Evolutionary conservation across 2,888 invertebrate species (phyloP).

Genomic region (Synanthedon vespiformis): DNA sequence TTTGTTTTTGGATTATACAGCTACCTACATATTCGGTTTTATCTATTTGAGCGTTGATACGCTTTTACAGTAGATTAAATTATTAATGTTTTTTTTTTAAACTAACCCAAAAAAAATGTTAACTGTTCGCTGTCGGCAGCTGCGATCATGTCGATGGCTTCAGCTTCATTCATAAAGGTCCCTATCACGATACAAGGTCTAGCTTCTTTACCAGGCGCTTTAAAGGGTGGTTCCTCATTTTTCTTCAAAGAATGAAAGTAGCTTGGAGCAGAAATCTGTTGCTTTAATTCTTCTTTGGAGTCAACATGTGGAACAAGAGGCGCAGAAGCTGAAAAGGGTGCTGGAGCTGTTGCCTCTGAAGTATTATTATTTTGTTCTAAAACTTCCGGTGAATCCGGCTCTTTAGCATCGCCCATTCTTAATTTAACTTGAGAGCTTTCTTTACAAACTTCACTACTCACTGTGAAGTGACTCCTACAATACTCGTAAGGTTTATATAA

Average conservation of each 20-base stretch:
- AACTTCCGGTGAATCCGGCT: too few relatives aligned
- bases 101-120: background rate
- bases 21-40: too few relatives aligned
- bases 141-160: constrained; percentile 39
- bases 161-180: constrained; percentile 31
- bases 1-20: too few relatives aligned
- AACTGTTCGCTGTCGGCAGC: constrained; percentile 19
- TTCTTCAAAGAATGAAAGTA: constrained; percentile 43
- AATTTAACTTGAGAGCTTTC: too few relatives aligned
- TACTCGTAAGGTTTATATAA: too few relatives aligned
- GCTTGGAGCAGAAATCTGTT: constrained; percentile 49
- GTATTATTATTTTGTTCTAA: too few relatives aligned
- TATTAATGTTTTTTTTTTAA: background rate
- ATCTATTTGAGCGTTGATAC: too few relatives aligned
- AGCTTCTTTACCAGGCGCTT: constrained; percentile 21
- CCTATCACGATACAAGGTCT: constrained; percentile 31
- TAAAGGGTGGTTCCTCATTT: constrained; percentile 47
- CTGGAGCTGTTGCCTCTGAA: background rate
- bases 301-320: constrained; percentile 15
- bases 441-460: too few relatives aligned
- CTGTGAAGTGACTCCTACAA: too few relatives aligned
- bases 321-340: constrained; percentile 26
- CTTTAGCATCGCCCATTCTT: too few relatives aligned
- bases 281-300: constrained; percentile 13
- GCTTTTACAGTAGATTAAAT: too few relatives aligned